phyloP scores from a whole-genome alignment of 2,797 vertebrate genomes.

The Pangasius mekongensis region DNA sequence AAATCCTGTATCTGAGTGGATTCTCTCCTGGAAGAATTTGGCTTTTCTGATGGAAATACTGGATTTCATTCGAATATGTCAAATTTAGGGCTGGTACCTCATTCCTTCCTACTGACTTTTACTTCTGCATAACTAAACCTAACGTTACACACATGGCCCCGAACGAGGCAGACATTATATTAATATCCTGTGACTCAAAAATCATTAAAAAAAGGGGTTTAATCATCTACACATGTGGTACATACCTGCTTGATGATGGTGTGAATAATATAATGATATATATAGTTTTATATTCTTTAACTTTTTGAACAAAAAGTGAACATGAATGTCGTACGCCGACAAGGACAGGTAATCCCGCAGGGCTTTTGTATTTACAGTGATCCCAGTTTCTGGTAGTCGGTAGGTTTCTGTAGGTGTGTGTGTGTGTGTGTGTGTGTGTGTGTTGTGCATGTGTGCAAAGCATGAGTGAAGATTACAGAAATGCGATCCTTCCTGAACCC shows the following conservation, averaged over 20 bases:
- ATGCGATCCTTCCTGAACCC: conserved; percentile 47
- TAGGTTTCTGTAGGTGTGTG: conserved; percentile 15
- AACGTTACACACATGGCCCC: not conserved
- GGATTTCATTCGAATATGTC: not conserved
- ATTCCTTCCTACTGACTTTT: not conserved
- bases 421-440: conserved; percentile 29
- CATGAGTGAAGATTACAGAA: conserved; percentile 57
- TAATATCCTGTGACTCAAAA: not conserved
- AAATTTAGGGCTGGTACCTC: not conserved
- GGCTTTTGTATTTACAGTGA: not conserved
- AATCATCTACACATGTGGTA: not conserved
- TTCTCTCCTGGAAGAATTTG: not conserved
- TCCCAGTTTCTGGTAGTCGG: conserved; percentile 25
- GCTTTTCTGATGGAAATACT: too few species aligned
- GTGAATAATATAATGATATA: not conserved
- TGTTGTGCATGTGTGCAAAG: conserved; percentile 27
- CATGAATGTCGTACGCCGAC: not conserved
- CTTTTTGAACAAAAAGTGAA: not conserved
- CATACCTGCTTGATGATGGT: not conserved
- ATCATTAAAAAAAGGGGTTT: not conserved
- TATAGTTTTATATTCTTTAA: not conserved
- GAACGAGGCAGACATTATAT: not conserved
- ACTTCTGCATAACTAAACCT: not conserved
- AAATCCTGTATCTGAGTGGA: not conserved
- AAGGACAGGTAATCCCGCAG: not conserved